A percentile compares a stretch with the other conserved stretches of the same genome.
phyloP scores from a whole-genome alignment of 2,113 vertebrate genomes.

The Rafetus swinhoei region DNA sequence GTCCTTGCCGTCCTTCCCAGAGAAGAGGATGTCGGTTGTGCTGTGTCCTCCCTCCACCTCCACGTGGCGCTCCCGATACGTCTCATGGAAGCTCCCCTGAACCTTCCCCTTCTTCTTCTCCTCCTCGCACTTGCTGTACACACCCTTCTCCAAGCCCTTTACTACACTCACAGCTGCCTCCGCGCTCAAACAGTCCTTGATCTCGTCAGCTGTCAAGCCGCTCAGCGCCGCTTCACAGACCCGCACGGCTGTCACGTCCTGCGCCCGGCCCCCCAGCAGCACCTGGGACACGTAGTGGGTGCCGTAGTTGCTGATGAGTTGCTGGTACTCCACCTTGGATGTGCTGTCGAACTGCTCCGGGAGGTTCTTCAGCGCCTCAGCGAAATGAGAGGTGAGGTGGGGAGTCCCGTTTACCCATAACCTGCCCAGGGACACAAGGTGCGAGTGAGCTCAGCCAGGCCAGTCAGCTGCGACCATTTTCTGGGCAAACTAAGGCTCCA shows the following conservation, averaged over 20 bases:
- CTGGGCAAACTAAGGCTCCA: too few relatives aligned
- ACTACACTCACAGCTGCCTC: slow-evolving; percentile 75
- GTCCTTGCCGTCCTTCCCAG: slow-evolving; percentile 69
- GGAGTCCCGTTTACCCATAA: slow-evolving; percentile 21
- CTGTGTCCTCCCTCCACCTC: slow-evolving; percentile 49
- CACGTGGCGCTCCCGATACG: slow-evolving; percentile 77
- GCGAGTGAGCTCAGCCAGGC: too few relatives aligned
- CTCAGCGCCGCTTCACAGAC: slow-evolving; percentile 82
- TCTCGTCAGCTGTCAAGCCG: slow-evolving; percentile 75
- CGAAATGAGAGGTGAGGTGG: slow-evolving; percentile 47
- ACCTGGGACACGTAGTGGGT: slow-evolving; percentile 73
- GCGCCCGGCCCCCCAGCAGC: slow-evolving; percentile 80
- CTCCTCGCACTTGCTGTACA: slow-evolving; percentile 64
- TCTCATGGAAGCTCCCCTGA: slow-evolving; percentile 76
- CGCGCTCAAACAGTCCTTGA: slow-evolving; percentile 78
- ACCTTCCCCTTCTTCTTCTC: slow-evolving; percentile 63
- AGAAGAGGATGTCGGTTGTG: slow-evolving; percentile 81
- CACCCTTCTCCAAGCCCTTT: too few relatives aligned
- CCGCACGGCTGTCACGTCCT: slow-evolving; percentile 82
- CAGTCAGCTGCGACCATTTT: too few relatives aligned
- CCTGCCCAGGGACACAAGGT: not conserved
- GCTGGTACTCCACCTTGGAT: not conserved
- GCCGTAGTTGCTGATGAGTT: slow-evolving; percentile 57
- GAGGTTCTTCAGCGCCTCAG: slow-evolving; percentile 3
- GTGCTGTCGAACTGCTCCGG: slow-evolving; percentile 5